Base-by-base conservation (phyloP, 1,140 invertebrate species). In the Drosophila sproati region DNA sequence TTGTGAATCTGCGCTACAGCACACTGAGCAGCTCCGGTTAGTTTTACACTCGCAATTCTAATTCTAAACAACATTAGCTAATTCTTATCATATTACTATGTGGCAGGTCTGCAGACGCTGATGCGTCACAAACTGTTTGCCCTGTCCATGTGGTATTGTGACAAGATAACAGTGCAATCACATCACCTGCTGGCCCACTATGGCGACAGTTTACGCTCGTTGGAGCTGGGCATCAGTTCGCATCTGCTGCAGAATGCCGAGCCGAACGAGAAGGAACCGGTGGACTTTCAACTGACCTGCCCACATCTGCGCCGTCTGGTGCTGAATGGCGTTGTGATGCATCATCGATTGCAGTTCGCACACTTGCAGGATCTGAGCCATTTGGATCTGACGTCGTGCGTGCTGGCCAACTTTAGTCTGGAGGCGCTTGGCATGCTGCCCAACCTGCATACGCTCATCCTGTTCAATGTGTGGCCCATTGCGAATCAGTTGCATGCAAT, bases 361-460 rank as follows among this genome's bases (percentile, higher is more conserved):
- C 90, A 92, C 32, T 57, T 96, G 37, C 83, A 93, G 4, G 94
- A 95, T 47, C 92, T 98, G 8, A 95, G 94, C 29, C 94, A 97
- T 87, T 93, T 98, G 45, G 97, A 98, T 92, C 92, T 98, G 48
- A 97, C 96, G 0, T 95, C 95, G 70, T 97, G 96, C 83, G 93
- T 93, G 69, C 93, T 94, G 62, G 91, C 95, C 28, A 94, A 94
- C 45, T 93, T 93, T 91, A 94, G 93, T 8, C 93, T 96, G 32
- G 93, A 94, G 64, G 94, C 94, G 45, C 85, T 95, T 34, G 92
- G 94, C 10, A 93, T 94, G 73, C 87, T 96, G 56, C 94, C 94
- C 43, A 95, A 96, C 88, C 93, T 98, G 55, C 93, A 94, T 31
- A 96, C 95, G 0, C 92, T 98, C 12, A 95, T 96, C 74, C 93